A percentile compares a stretch with the other conserved stretches of the same genome.
Evolutionary conservation across 2,888 invertebrate species (phyloP).

Genomic region (Hipparchia semele): DNA sequence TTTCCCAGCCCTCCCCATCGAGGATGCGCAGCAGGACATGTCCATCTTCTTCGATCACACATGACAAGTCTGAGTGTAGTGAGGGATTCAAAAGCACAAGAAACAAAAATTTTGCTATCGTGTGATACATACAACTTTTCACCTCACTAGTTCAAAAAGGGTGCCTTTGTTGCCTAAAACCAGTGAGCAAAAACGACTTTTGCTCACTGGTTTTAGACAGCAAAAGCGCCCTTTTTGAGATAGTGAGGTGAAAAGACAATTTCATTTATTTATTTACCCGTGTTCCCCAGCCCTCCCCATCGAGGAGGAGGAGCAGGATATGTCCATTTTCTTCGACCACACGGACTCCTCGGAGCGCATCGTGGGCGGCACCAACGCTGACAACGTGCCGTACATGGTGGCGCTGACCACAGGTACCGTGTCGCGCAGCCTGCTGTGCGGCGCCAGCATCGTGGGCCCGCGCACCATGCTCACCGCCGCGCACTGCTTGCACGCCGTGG

Average conservation of each 20-base stretch:
- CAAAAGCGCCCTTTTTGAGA: too few species aligned
- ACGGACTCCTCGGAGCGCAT: constrained; percentile 46
- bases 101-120: too few species aligned
- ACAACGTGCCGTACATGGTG: constrained; percentile 57
- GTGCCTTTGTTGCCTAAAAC: too few species aligned
- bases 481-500: constrained; percentile 59
- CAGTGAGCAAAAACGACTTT: too few species aligned
- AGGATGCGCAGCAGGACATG: constrained; percentile 50
- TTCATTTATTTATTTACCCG: neutral
- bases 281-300: constrained; percentile 56
- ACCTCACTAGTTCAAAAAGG: too few species aligned
- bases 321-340: constrained; percentile 58
- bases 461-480: constrained; percentile 64
- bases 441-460: constrained; percentile 56
- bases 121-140: too few species aligned
- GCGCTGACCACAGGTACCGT: constrained; percentile 43
- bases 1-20: constrained; percentile 57
- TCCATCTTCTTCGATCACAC: constrained; percentile 51
- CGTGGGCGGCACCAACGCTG: constrained; percentile 61
- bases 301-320: constrained; percentile 50
- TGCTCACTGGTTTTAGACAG: too few species aligned
- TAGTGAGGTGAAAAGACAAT: too few species aligned
- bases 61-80: too few species aligned
- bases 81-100: too few species aligned
- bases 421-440: constrained; percentile 51